Evolutionary conservation across 2,113 vertebrate genomes (phyloP), one percentile per base, ranked within the genome.

Genomic region (Edolisoma coerulescens): DNA sequence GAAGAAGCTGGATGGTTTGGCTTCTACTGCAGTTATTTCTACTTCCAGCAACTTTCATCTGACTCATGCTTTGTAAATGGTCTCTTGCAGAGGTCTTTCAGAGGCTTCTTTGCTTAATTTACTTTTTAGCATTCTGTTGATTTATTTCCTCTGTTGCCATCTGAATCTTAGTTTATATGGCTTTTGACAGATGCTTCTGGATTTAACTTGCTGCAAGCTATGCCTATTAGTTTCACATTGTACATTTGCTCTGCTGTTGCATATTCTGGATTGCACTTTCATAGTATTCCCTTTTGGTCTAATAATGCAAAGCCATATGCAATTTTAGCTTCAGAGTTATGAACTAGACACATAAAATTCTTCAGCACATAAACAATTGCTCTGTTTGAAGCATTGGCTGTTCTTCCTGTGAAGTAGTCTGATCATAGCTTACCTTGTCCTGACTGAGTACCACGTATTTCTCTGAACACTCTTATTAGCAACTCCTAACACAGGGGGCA

Each of bases 171-270:
- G 20, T 73, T 90, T 83, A 24, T 74, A 59, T 57, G 42, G 33
- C 54, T 94, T 92, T 90, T 86, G 83, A 77, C 67, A 94, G 79
- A 74, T 93, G 76, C 67, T 90, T 93, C 59, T 84, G 71, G 18
- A 83, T 74, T 63, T 80, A 93, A 86, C 42, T 88, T 90, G 67
- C 82, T 83, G 75, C n/a, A 52, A 86, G 88, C 49, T 73, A 73
- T 63, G 45, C 32, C 59, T 69, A 15, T 71, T 89, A 85, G 37
- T 54, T 88, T 86, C 49, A 39, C 49, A 18, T 53, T 86, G 59
- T 70, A 45, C 39, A 8, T 82, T 95, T 85, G 33, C 67, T 88
- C 67, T 80, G 64, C n/a, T 88, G 12, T 65, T 83, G 41, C 47
- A 20, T 82, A 49, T 82, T 92, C 49, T 73, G 70, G n/a, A 57